Percentiles rank a stretch among this genome's conserved stretches.
These are phyloP conservation scores for Myiozetetes cayanensis DNA, from an alignment of 2,113 vertebrate genomes.

Conservation along the genomic window DNA sequence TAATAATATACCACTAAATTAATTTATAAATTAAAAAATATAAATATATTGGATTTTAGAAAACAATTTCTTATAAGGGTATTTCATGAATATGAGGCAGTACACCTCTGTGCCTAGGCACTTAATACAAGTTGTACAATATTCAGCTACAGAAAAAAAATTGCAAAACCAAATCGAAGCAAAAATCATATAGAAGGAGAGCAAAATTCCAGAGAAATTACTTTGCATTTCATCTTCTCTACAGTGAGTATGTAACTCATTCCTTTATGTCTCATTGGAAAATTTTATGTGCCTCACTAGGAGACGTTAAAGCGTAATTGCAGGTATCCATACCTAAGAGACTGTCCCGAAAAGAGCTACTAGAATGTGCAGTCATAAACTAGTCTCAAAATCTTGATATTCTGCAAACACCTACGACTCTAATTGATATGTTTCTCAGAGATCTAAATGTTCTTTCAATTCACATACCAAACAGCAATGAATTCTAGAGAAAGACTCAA, in stretches of 20 bases:
- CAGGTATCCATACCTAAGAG: background rate
- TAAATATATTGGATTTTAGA: background rate
- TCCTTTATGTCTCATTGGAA: background rate
- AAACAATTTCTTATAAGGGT: background rate
- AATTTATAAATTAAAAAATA: background rate
- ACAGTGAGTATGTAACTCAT: background rate
- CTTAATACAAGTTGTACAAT: background rate
- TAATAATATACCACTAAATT: background rate
- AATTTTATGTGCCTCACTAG: background rate
- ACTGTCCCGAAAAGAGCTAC: background rate
- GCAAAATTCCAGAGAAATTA: background rate
- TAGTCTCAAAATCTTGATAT: background rate
- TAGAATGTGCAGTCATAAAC: background rate
- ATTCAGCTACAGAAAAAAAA: background rate
- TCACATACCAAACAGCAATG: background rate
- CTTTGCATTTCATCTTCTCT: background rate
- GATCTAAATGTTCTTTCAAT: background rate
- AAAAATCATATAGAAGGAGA: background rate
- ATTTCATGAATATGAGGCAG: background rate
- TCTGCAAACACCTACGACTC: background rate
- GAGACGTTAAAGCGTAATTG: background rate
- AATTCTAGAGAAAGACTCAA: background rate
- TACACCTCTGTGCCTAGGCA: accelerated
- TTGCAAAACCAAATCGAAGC: background rate
- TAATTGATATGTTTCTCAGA: background rate